Evolutionary conservation across 2,113 vertebrate genomes (phyloP), one percentile per base, ranked within the genome.

Genomic region (Pitta sordida): DNA sequence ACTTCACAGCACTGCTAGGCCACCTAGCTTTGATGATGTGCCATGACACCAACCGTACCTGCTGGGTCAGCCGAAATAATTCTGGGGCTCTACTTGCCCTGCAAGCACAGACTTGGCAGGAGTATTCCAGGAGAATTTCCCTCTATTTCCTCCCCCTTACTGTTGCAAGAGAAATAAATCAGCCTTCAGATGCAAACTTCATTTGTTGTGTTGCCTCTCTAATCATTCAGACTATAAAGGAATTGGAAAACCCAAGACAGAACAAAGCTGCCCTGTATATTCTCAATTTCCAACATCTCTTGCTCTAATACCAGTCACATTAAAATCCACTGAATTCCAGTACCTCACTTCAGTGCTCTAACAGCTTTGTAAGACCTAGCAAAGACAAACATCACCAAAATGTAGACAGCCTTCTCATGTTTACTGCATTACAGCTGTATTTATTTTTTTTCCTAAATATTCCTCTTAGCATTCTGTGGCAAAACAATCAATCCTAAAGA

Each of bases 1-100:
- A 14, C 37, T 64, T 41, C 58, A 48, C 44, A 86, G 83, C 58
- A 32, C 43, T 71, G 69, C 83, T 68, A 52, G 86, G 86, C 83
- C 69, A 75, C 37, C 58, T 90, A 88, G 83, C 70, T 93, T 89
- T 91, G 77, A 69, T n/a, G 62, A 37, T 69, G 58, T 81, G 94
- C 86, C 63, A 71, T 34, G 49, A 51, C 74, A 88, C 56, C 53
- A 11, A 39, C n/a, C 55, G 12, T 11, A 49, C 22, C 75, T 58
- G 65, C 52, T 2, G 0, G 8, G 13, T 65, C 86, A 73, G 70
- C 69, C 58, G 80, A 34, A 46, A 22, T 80, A 34, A 29, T n/a
- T 23, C 58, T 36, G 8, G 24, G 64, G 27, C 36, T 70, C 71
- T 15, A 32, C n/a, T 0, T 55, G 68, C 67, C 83, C 63, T 70